Percentiles rank a stretch among this genome's conserved stretches.
Conservation (phyloP, 1,140 invertebrate species). For the Drosophila carrolli region DNA sequence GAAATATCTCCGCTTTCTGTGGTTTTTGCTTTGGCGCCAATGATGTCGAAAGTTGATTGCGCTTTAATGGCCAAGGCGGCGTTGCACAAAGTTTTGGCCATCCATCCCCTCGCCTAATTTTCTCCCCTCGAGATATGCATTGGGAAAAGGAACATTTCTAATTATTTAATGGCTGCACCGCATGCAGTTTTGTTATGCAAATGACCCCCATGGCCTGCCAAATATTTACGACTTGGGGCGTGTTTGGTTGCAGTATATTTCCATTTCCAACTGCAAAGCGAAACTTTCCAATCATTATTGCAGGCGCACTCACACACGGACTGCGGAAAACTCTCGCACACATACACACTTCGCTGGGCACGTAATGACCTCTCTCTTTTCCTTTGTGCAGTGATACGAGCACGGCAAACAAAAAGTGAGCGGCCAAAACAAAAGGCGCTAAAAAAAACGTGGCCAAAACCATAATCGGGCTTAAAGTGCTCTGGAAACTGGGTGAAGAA, state of each 20-base stretch:
- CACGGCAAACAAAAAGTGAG: constrained; percentile 59
- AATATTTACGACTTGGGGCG: constrained; percentile 71
- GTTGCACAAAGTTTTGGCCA: constrained; percentile 51
- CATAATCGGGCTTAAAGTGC: constrained; percentile 68
- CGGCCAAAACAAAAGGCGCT: constrained; percentile 67
- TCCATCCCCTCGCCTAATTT: background rate
- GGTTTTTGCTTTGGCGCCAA: constrained; percentile 53
- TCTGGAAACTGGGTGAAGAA: constrained; percentile 31
- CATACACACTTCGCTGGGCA: constrained; percentile 65
- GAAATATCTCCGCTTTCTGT: constrained; percentile 14
- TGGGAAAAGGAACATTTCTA: constrained; percentile 67
- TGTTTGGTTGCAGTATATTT: constrained; percentile 65
- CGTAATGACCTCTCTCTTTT: constrained; percentile 65
- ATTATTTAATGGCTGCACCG: constrained; percentile 78
- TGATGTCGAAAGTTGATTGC: constrained; percentile 76
- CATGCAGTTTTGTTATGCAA: constrained; percentile 83
- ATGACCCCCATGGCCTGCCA: constrained; percentile 63
- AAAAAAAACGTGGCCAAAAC: constrained; percentile 20
- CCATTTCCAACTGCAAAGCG: constrained; percentile 62
- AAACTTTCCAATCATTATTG: constrained; percentile 81
- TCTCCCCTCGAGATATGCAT: constrained; percentile 20
- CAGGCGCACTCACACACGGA: constrained; percentile 44
- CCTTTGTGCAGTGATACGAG: constrained; percentile 81
- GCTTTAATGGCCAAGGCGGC: constrained; percentile 77
- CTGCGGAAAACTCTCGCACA: constrained; percentile 21